A percentile compares a stretch with the other conserved stretches of the same genome.
phyloP scores from a whole-genome alignment of 2,113 vertebrate genomes.

The Xiphorhynchus elegans region DNA sequence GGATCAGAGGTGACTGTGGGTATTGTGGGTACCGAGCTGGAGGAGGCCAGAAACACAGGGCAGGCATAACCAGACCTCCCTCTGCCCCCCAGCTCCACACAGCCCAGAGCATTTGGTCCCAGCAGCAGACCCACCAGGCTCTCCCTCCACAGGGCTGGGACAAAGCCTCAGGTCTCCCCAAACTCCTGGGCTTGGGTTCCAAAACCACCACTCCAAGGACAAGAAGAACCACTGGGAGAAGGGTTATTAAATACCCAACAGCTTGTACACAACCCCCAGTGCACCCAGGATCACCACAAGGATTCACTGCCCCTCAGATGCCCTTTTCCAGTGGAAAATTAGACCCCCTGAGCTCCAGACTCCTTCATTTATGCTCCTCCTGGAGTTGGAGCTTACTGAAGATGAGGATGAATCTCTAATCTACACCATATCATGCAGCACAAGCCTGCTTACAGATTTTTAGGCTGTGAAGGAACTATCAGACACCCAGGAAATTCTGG shows the following conservation, averaged over 20 bases:
- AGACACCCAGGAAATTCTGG: not conserved
- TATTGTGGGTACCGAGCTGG: accelerated
- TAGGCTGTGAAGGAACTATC: not conserved
- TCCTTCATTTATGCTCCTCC: not conserved
- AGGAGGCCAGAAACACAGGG: not conserved
- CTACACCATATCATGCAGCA: not conserved
- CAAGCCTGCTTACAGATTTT: not conserved
- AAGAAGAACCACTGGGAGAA: not conserved
- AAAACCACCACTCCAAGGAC: not conserved
- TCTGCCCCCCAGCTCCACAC: not conserved
- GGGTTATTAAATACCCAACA: not conserved
- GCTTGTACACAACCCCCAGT: accelerated
- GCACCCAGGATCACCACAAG: not conserved
- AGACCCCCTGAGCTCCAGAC: not conserved
- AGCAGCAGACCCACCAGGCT: accelerated
- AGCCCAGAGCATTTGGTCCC: too few species aligned
- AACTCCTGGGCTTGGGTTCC: too few species aligned
- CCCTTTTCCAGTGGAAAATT: accelerated
- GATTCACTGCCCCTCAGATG: not conserved
- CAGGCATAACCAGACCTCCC: accelerated
- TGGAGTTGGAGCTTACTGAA: not conserved
- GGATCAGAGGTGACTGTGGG: not conserved
- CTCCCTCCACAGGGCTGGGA: accelerated
- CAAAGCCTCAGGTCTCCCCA: not conserved
- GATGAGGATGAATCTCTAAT: not conserved